Evolutionary conservation across 2,797 vertebrate species (phyloP).

Genomic region (Spinus olivaceus): DNA sequence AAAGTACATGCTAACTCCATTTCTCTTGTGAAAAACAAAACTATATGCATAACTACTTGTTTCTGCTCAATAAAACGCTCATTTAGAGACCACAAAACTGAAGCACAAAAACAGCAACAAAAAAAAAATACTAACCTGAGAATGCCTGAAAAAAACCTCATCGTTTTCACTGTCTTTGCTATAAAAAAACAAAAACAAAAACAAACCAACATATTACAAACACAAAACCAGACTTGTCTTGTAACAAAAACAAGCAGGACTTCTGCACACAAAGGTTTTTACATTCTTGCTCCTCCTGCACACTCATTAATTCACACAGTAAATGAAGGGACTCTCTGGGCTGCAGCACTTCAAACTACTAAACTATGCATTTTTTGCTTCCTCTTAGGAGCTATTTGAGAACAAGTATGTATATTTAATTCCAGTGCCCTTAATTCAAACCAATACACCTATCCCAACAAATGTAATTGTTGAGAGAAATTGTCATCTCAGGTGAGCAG

Average conservation of each 20-base stretch:
- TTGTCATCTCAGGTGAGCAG: background rate
- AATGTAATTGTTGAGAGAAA: background rate
- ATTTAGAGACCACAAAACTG: background rate
- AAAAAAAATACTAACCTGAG: slow-evolving; percentile 71
- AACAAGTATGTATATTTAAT: background rate
- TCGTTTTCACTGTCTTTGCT: slow-evolving; percentile 76
- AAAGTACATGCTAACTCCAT: background rate
- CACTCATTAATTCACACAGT: background rate
- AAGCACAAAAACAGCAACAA: background rate
- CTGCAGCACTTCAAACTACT: background rate
- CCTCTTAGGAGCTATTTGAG: background rate
- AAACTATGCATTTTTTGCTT: background rate
- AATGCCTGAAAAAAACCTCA: slow-evolving; percentile 30
- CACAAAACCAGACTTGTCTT: background rate
- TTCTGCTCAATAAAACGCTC: background rate
- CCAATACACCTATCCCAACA: background rate
- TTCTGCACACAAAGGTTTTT: background rate
- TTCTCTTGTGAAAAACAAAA: background rate
- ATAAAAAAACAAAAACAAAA: slow-evolving; percentile 55
- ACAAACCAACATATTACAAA: slow-evolving; percentile 55
- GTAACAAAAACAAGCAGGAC: slow-evolving; percentile 2
- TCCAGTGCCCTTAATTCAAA: background rate
- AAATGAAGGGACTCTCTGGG: background rate
- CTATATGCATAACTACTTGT: background rate
- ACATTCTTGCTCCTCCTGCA: background rate